phyloP scores from a whole-genome alignment of 2,888 invertebrate species.

The Agrypnus murinus region DNA sequence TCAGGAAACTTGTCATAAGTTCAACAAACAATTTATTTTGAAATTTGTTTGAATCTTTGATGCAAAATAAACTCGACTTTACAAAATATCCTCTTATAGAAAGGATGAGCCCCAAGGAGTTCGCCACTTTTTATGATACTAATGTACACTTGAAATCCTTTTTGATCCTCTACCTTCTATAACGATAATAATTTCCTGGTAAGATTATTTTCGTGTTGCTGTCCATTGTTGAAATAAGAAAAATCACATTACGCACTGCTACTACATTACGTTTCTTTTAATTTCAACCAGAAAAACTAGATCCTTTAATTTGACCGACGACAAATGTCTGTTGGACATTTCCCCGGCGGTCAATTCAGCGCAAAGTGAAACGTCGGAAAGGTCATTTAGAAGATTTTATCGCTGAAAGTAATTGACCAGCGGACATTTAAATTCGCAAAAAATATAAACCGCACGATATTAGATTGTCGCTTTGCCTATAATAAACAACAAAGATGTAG shows the following conservation, averaged over 20 bases:
- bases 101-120: conserved; percentile 2
- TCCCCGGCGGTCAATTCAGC: conserved; percentile 1
- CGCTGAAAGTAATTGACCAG: too few species aligned
- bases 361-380: too few species aligned
- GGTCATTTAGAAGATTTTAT: too few species aligned
- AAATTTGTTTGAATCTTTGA: conserved; percentile 5
- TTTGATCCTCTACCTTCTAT: neutral
- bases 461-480: too few species aligned
- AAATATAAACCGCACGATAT: too few species aligned
- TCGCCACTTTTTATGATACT: neutral
- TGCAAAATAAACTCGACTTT: conserved; percentile 9
- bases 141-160: conserved; percentile 1
- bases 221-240: too few species aligned
- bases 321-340: neutral
- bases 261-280: too few species aligned
- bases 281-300: too few species aligned
- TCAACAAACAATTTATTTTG: neutral
- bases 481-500: too few species aligned
- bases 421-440: too few species aligned
- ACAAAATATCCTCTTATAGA: conserved; percentile 15
- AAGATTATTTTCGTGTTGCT: neutral
- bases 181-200: conserved; percentile 1
- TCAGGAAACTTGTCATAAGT: conserved; percentile 16
- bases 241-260: too few species aligned
- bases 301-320: too few species aligned